Evolutionary conservation across 2,888 invertebrate species (phyloP).

Genomic region (Apotomis betuletana): DNA sequence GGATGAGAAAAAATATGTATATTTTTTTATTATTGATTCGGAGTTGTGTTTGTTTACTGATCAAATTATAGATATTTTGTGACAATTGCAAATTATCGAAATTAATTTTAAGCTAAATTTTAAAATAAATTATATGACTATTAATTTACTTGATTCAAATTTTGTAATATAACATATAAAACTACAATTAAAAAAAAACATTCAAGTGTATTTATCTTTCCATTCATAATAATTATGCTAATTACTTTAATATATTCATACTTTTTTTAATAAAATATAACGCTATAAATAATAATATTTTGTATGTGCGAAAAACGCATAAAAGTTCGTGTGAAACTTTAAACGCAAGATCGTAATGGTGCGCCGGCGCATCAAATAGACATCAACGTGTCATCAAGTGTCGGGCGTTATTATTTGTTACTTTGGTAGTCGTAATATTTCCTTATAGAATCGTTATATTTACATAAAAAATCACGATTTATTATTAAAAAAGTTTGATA

Average conservation of each 20-base stretch:
- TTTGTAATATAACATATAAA: too few relatives aligned
- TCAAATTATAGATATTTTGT: too few relatives aligned
- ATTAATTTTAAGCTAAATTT: too few relatives aligned
- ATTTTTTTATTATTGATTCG: background rate
- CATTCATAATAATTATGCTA: too few relatives aligned
- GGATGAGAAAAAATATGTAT: background rate
- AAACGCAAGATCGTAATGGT: conserved; percentile 12
- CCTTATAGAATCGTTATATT: too few relatives aligned
- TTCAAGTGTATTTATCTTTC: too few relatives aligned
- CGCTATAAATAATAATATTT: background rate
- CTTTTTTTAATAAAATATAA: conserved; percentile 31
- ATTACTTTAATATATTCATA: background rate
- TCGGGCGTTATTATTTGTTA: background rate
- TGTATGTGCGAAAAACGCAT: background rate
- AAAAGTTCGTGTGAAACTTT: conserved; percentile 25
- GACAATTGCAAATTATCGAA: too few relatives aligned
- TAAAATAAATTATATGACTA: too few relatives aligned
- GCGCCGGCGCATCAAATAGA: conserved; percentile 60
- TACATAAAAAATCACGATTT: background rate
- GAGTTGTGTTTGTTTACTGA: background rate
- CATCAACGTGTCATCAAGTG: conserved; percentile 59
- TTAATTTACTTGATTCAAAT: too few relatives aligned
- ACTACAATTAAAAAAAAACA: too few relatives aligned
- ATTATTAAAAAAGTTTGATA: background rate
- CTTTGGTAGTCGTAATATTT: too few relatives aligned